Percentiles rank a stretch among this genome's conserved stretches.
These are phyloP conservation scores for Caenorhabditis brenneri DNA, from an alignment of 1,140 invertebrate genomes.

Conservation along the genomic window DNA sequence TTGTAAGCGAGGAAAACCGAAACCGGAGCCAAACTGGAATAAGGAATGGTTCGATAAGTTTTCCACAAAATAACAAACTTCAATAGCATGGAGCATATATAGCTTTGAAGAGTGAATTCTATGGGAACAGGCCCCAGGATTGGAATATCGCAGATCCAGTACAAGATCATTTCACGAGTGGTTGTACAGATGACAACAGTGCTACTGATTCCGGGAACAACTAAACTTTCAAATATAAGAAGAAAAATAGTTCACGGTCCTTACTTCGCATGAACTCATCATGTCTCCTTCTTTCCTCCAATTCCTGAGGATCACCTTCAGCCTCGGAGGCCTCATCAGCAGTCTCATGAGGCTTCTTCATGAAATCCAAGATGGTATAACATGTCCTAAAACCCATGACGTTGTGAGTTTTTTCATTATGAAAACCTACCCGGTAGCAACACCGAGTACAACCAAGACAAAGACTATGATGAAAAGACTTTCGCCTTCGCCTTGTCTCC, in stretches of 20 bases:
- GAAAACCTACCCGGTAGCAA: too few relatives aligned
- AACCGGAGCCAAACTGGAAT: not conserved
- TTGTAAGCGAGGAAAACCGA: not conserved
- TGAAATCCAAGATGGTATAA: too few relatives aligned
- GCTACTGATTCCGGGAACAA: not conserved
- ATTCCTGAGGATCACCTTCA: not conserved
- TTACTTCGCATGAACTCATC: not conserved
- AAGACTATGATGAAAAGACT: too few relatives aligned
- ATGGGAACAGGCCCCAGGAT: not conserved
- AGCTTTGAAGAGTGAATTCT: not conserved
- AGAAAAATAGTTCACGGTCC: not conserved
- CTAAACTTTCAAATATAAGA: not conserved
- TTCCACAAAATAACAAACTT: not conserved
- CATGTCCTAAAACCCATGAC: too few relatives aligned
- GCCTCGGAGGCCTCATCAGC: not conserved
- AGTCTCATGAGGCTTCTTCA: too few relatives aligned
- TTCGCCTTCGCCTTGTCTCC: too few relatives aligned
- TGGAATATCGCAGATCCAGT: not conserved
- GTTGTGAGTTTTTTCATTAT: too few relatives aligned
- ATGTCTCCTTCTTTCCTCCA: not conserved
- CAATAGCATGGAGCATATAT: not conserved
- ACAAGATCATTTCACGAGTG: not conserved
- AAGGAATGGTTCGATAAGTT: not conserved
- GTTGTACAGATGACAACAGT: not conserved
- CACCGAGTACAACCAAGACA: too few relatives aligned